Evolutionary conservation across 1,140 invertebrate genomes (phyloP), one percentile per base, ranked within the genome.

Genomic region (Diplogasteroides magnus): DNA sequence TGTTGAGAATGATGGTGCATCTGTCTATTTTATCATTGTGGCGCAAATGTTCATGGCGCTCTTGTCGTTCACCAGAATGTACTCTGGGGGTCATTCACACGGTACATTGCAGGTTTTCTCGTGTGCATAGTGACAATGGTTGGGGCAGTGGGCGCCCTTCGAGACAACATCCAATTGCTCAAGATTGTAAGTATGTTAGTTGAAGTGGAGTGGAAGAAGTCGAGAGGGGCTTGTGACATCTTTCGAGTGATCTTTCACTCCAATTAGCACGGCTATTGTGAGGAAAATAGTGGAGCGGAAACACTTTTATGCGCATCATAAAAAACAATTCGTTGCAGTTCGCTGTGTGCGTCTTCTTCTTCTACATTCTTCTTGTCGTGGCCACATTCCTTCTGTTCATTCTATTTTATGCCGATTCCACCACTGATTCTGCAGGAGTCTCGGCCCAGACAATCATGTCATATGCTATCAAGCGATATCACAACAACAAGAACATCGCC

Each of bases 391-490:
- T 74, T 31, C 55, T 82, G 13, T 82, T 82, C 59, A 69, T 83
- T 23, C 66, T 82, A 29, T 82, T 82, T 64, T 82, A 83, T 71
- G 74, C 80, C 26, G 81, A 82, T 64, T n/a, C n/a, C n/a, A n/a
- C n/a, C n/a, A n/a, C n/a, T n/a, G 80, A 78, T 14, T 66, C 73
- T 19, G 77, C 71, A 68, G 78, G 77, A 48, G 72, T 78, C 28
- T 74, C 75, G 2, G 76, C 76, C 19, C 77, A 79, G 3, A 76
- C 62, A 19, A 65, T 79, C 2, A 60, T 79, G 14, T 55, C 64
- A n/a, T 78, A 79, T 61, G 67, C 78, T 28, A 77, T 79, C 23
- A 67, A 74, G 15, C 69, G 68, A 48, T 79, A 79, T 63, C 78
- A 79, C 62, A 68, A 63, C 13, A 79, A 79, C 57, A 55, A 67